Conservation (phyloP, 1,140 invertebrate genomes). For the Drosophila setifemur region DNA sequence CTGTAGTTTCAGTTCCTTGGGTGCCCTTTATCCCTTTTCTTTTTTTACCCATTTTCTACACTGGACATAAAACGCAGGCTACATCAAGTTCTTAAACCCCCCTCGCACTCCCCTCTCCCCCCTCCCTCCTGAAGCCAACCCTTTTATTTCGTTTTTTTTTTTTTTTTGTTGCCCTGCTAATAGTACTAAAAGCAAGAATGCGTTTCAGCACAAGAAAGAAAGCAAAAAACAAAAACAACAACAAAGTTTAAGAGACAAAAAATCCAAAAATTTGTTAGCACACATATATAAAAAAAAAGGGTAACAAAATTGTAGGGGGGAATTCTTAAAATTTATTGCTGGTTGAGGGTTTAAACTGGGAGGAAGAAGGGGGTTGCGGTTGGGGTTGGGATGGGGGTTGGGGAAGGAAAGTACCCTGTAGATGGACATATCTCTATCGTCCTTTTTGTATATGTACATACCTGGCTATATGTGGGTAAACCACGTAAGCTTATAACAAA, state of each 20-base stretch:
- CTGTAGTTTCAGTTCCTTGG: no score
- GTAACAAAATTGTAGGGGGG: constrained; percentile 34
- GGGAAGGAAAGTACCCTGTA: not conserved
- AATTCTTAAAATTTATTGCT: constrained; percentile 54
- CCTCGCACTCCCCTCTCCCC: not conserved
- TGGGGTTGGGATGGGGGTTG: no score
- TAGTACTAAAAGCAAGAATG: constrained; percentile 48
- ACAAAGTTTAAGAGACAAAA: constrained; percentile 28
- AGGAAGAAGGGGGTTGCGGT: no score
- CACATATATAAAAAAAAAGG: constrained; percentile 29
- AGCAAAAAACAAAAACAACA: not conserved
- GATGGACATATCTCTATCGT: constrained; percentile 15
- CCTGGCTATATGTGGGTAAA: no score
- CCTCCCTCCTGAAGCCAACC: constrained; percentile 1
- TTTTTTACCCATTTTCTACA: constrained; percentile 37
- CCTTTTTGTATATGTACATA: not conserved
- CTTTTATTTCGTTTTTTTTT: constrained; percentile 11
- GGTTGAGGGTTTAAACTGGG: not conserved
- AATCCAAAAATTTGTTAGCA: constrained; percentile 21
- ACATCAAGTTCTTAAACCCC: constrained; percentile 33
- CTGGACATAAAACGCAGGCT: constrained; percentile 48
- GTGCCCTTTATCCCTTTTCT: no score
- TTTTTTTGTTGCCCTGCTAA: constrained; percentile 21
- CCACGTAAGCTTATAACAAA: not conserved
- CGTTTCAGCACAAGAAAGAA: constrained; percentile 9